A percentile compares a stretch with the other conserved stretches of the same genome.
These are phyloP conservation scores for Lampropteryx suffumata DNA, from an alignment of 2,888 invertebrate species.

Conservation along the genomic window DNA sequence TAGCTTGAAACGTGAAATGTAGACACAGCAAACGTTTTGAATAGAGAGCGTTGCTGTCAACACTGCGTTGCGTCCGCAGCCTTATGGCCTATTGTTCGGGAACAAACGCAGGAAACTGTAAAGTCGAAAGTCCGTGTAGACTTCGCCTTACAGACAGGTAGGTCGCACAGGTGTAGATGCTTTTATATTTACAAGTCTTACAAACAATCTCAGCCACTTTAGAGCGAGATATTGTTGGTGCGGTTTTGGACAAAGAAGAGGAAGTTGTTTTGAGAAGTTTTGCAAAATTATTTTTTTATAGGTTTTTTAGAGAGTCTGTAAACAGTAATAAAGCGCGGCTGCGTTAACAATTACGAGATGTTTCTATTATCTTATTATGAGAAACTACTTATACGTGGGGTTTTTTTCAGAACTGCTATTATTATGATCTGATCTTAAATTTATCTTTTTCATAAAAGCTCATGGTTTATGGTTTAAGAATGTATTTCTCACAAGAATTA, in stretches of 20 bases:
- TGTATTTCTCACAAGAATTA: no score
- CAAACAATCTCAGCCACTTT: slow-evolving; percentile 23
- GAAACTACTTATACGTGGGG: slow-evolving; percentile 27
- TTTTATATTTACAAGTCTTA: slow-evolving; percentile 13
- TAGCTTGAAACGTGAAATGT: slow-evolving; percentile 51
- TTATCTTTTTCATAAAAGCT: no score
- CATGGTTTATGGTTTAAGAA: no score
- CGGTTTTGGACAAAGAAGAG: slow-evolving; percentile 70
- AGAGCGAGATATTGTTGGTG: slow-evolving; percentile 33
- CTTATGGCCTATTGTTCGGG: slow-evolving; percentile 75
- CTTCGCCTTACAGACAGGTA: slow-evolving; percentile 77
- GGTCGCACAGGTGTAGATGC: slow-evolving; percentile 70
- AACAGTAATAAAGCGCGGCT: slow-evolving; percentile 36
- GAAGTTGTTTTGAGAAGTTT: slow-evolving; percentile 70
- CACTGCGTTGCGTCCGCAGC: slow-evolving; percentile 53
- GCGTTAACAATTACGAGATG: slow-evolving; percentile 28
- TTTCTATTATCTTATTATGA: slow-evolving; percentile 34
- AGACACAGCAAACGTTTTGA: slow-evolving; percentile 56
- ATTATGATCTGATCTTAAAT: no score
- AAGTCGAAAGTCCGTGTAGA: slow-evolving; percentile 75
- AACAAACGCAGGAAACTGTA: slow-evolving; percentile 81
- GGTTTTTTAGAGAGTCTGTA: slow-evolving; percentile 50
- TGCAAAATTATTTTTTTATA: slow-evolving; percentile 61
- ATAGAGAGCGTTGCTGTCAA: slow-evolving; percentile 65
- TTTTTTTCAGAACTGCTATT: slow-evolving; percentile 7